phyloP scores from a whole-genome alignment of 92 coral and sea anemone species.

The Plumapathes pennacea region DNA sequence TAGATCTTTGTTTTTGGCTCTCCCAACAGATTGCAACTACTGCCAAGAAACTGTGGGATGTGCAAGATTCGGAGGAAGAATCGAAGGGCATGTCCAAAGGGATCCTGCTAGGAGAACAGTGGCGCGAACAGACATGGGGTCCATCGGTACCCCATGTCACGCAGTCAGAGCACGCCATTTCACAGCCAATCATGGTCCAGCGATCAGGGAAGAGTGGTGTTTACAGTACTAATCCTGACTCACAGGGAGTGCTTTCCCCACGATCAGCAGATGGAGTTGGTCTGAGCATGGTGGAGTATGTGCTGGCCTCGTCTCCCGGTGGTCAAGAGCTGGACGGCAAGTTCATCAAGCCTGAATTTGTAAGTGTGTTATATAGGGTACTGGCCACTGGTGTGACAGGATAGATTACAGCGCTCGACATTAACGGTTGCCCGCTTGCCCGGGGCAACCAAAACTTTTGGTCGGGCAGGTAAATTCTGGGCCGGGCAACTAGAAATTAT shows the following conservation, averaged over 20 bases:
- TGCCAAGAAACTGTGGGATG: slow-evolving; percentile 98
- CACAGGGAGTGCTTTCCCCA: slow-evolving; percentile 91
- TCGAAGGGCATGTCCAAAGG: slow-evolving; percentile 78
- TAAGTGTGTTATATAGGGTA: slow-evolving; percentile 56
- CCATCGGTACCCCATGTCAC: slow-evolving; percentile 94
- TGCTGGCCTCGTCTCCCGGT: slow-evolving; percentile 92
- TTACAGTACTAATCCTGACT: slow-evolving; percentile 70
- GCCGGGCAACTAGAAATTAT: too few relatives aligned
- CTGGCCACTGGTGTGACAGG: not conserved
- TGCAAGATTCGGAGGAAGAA: slow-evolving; percentile 86
- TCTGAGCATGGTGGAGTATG: slow-evolving; percentile 96
- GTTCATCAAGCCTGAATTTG: slow-evolving; percentile 89
- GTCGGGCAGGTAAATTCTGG: too few relatives aligned
- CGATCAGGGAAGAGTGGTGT: slow-evolving; percentile 82
- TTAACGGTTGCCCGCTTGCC: too few relatives aligned
- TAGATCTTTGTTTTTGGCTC: too few relatives aligned
- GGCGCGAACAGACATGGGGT: slow-evolving; percentile 92
- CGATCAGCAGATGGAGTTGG: slow-evolving; percentile 97
- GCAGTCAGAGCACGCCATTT: slow-evolving; percentile 98
- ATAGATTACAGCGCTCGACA: too few relatives aligned
- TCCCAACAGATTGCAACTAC: slow-evolving; percentile 87
- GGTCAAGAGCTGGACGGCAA: slow-evolving; percentile 89
- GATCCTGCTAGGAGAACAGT: slow-evolving; percentile 85
- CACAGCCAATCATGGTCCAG: slow-evolving; percentile 98
- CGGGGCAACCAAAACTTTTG: too few relatives aligned